A percentile compares a stretch with the other conserved stretches of the same genome.
Conservation (phyloP, 2,113 vertebrate species). For the Etheostoma spectabile region DNA sequence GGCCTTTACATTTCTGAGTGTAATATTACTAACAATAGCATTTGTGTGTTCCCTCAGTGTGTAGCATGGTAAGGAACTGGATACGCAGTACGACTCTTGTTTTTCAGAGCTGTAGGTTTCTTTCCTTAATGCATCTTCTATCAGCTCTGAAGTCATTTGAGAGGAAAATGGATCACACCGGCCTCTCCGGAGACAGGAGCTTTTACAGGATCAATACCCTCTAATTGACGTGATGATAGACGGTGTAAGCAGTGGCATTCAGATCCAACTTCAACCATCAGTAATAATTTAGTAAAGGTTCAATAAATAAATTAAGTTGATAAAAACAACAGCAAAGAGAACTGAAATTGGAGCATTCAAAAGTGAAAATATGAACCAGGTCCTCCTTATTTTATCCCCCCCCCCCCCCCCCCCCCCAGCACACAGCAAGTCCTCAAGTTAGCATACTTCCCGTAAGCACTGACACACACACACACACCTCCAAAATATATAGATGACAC, state of each 20-base stretch:
- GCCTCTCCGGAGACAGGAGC: not conserved
- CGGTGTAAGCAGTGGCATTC: not conserved
- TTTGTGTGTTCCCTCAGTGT: too few relatives aligned
- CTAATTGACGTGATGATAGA: slow-evolving; percentile 18
- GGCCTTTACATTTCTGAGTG: too few relatives aligned
- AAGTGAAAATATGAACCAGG: not conserved
- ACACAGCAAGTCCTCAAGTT: not conserved
- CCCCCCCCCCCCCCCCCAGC: fast-evolving
- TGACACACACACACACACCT: not conserved
- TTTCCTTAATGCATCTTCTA: not conserved
- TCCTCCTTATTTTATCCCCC: not conserved
- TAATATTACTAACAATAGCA: too few relatives aligned
- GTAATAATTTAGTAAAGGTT: too few relatives aligned
- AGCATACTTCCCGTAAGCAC: slow-evolving; percentile 16
- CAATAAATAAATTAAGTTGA: too few relatives aligned
- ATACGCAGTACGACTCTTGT: not conserved
- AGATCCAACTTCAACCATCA: not conserved
- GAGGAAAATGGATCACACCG: slow-evolving; percentile 2
- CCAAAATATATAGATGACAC: slow-evolving; percentile 26
- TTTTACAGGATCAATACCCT: slow-evolving; percentile 9
- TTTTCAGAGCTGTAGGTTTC: not conserved
- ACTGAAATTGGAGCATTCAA: not conserved
- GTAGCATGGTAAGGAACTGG: too few relatives aligned
- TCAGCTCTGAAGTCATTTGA: slow-evolving; percentile 3
- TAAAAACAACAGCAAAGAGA: not conserved